Base-by-base conservation (phyloP, 2,113 vertebrate genomes). In the Cynoglossus semilaevis region DNA sequence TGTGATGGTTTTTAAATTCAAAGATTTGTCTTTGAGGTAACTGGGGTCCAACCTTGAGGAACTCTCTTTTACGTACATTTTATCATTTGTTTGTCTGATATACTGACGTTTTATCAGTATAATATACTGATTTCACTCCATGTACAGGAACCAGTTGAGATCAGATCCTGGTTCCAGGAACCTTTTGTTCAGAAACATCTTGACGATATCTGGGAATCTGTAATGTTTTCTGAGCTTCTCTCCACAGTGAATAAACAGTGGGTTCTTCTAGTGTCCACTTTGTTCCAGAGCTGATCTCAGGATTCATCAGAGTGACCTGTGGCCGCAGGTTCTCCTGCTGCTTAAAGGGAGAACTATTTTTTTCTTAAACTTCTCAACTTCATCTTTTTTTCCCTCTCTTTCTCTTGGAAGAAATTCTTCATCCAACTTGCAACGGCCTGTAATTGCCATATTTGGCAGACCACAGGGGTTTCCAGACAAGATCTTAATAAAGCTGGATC, bases 371-470 rank as follows among this genome's bases (percentile, higher is more conserved):
- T 72, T 51, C 9, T 46, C 47, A 29, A 29, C 68, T 72, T 41
- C 50, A 38, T 19, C 47, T 35, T 29, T 13, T 50, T 55, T 17
- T 44, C 48, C n/a, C n/a, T 61, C 51, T 52, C 15, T 55, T 51
- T 59, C 35, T 29, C 46, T 37, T 14, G 29, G 35, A 63, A 44
- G 52, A 64, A 83, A 81, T 82, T 80, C 70, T 63, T 83, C 58
- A 41, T 81, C 75, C 74, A 62, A 63, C 64, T 76, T 70, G 74
- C 54, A 17, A 82, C 57, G 29, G 72, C 29, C 63, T 71, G 61
- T 82, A 73, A 80, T 87, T 84, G 69, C 91, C 88, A 81, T 92
- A 91, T 92, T 91, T 89, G 91, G 91, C 80, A 78, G 80, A 79
- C 70, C 75, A 75, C 37, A 15, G 67, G 80, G 75, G 72, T 85